Percentiles rank a stretch among this genome's conserved stretches.
These are phyloP conservation scores for Salarias fasciatus DNA, from an alignment of 2,797 vertebrate species.

Conservation along the genomic window DNA sequence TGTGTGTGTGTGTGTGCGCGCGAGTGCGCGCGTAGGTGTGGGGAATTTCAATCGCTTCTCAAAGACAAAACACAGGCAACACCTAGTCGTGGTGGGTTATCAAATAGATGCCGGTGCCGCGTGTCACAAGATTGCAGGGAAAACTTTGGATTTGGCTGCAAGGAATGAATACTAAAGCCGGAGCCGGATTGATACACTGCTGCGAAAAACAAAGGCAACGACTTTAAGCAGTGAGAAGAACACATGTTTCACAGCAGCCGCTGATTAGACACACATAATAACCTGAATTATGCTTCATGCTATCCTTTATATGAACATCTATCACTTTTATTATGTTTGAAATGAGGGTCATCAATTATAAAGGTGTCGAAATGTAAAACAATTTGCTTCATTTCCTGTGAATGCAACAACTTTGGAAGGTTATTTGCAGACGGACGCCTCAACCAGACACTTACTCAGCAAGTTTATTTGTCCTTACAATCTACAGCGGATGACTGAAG, in stretches of 20 bases:
- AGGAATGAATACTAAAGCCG: conserved; percentile 60
- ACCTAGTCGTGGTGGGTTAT: conserved; percentile 69
- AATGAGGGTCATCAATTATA: too few species aligned
- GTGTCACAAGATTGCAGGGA: conserved; percentile 63
- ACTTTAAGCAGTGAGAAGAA: conserved; percentile 9
- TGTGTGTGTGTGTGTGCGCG: conserved; percentile 40
- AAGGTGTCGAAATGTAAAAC: too few species aligned
- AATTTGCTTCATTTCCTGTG: too few species aligned
- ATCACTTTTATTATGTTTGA: too few species aligned
- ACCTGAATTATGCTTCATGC: too few species aligned
- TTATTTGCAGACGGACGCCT: too few species aligned
- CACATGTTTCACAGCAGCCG: neutral
- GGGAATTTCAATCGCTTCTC: conserved; percentile 76
- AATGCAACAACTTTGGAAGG: too few species aligned
- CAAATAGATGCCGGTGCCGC: conserved; percentile 63
- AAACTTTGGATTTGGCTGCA: conserved; percentile 65
- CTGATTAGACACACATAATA: too few species aligned
- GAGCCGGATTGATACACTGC: conserved; percentile 20
- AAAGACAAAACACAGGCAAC: conserved; percentile 75
- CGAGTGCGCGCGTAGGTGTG: conserved; percentile 56
- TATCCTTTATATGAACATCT: too few species aligned
- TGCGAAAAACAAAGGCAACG: conserved; percentile 28
- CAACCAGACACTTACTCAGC: conserved; percentile 19
- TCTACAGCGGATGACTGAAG: conserved; percentile 5
- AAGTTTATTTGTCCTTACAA: neutral